Conservation (phyloP, 2,113 vertebrate genomes). For the Polypterus bichir region DNA sequence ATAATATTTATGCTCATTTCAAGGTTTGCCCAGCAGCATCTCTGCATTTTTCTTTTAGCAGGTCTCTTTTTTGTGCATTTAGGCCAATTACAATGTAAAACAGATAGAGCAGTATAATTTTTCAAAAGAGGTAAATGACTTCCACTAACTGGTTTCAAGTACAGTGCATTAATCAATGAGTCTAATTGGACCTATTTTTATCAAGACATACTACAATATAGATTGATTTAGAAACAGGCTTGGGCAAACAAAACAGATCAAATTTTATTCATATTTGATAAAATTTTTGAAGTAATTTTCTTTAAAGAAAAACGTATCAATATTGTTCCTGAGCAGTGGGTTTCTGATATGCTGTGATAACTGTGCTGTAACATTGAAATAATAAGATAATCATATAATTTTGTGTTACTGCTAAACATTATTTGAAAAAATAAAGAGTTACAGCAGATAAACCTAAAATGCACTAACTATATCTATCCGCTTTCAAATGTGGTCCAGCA, state of each 20-base stretch:
- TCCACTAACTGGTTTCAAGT: not conserved
- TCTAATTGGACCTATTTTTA: not conserved
- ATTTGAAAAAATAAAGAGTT: not conserved
- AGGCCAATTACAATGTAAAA: not conserved
- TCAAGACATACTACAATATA: not conserved
- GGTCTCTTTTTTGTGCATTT: not conserved
- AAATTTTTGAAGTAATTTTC: not conserved
- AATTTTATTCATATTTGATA: not conserved
- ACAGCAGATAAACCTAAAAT: not conserved
- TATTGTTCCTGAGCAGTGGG: not conserved
- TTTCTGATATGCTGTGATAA: not conserved
- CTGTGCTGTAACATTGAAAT: not conserved
- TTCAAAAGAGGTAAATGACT: not conserved
- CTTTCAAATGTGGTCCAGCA: too few species aligned
- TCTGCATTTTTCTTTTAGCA: not conserved
- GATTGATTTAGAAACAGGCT: not conserved
- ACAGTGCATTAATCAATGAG: conserved; percentile 1
- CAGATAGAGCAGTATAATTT: not conserved
- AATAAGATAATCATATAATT: not conserved
- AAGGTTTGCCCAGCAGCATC: not conserved
- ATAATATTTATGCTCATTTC: not conserved
- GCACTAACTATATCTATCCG: too few species aligned
- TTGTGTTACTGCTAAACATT: not conserved
- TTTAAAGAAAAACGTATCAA: not conserved
- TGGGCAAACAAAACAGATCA: not conserved